phyloP scores from a whole-genome alignment of 37 sponge, comb jelly and placozoan species.

The Chondrilla cf. caribensis region DNA sequence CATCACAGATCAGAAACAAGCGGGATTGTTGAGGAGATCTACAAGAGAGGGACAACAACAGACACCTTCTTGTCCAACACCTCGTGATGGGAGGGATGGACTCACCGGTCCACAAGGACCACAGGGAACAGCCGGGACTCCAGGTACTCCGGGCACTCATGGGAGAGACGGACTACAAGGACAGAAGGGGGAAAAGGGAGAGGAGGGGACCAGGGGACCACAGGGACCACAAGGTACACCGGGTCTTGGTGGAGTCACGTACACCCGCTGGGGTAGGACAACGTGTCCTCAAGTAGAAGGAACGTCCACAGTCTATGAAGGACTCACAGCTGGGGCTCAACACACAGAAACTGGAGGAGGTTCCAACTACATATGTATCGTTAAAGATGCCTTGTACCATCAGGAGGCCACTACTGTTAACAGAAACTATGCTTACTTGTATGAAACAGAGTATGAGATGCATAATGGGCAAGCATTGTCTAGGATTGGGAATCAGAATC shows the following conservation, averaged over 20 bases:
- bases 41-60: neutral
- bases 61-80: neutral
- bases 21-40: neutral
- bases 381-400: constrained; percentile 18
- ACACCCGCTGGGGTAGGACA: constrained; percentile 32
- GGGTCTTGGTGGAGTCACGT: constrained; percentile 17
- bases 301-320: constrained; percentile 35
- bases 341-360: constrained; percentile 39
- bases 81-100: constrained; percentile 18
- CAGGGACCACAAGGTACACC: constrained; percentile 17
- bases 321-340: constrained; percentile 4
- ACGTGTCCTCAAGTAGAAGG: constrained; percentile 37
- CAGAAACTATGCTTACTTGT: neutral
- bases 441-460: constrained; percentile 43
- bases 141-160: neutral
- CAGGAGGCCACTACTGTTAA: neutral
- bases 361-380: constrained; percentile 49
- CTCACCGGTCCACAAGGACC: constrained; percentile 18
- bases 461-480: neutral
- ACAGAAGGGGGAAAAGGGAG: neutral
- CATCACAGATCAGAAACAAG: neutral
- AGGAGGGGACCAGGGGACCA: neutral
- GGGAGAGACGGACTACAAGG: constrained; percentile 16
- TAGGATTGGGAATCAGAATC: constrained; percentile 19
- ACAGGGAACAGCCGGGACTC: constrained; percentile 4